Evolutionary conservation across 1,140 invertebrate genomes (phyloP).

Genomic region (Trichomalopsis sarcophagae): DNA sequence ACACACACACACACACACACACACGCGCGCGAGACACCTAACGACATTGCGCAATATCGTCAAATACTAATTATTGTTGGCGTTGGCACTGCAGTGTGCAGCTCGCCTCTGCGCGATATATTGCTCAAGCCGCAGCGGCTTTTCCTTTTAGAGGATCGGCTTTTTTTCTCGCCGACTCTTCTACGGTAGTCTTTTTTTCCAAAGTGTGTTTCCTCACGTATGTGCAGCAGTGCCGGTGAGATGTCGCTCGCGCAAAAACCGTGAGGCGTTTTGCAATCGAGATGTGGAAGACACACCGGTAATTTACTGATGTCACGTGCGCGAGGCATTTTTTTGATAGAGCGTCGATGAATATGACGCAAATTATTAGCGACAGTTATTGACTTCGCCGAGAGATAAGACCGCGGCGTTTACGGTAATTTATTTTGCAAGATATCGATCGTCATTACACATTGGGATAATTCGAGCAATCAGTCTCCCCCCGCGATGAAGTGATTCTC

Average conservation of each 20-base stretch:
- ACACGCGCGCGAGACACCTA: too few relatives aligned
- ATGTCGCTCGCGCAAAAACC: neutral
- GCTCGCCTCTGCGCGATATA: neutral
- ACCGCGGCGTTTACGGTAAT: neutral
- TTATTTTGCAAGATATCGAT: slow-evolving; percentile 26
- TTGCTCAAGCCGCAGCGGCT: neutral
- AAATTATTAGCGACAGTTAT: too few relatives aligned
- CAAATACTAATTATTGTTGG: slow-evolving; percentile 44
- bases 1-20: neutral
- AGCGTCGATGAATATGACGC: too few relatives aligned
- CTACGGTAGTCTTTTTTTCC: neutral
- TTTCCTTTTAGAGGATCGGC: slow-evolving; percentile 22
- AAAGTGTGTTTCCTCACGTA: too few relatives aligned
- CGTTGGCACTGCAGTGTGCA: neutral
- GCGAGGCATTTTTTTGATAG: too few relatives aligned
- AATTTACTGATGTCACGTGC: neutral
- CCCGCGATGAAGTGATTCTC: slow-evolving; percentile 2
- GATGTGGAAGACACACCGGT: neutral
- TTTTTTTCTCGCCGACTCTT: neutral
- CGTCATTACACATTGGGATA: neutral
- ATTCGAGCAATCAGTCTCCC: neutral
- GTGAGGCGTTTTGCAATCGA: neutral
- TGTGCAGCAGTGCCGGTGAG: neutral
- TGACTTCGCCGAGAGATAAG: too few relatives aligned
- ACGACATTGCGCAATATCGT: slow-evolving; percentile 22